Percentiles rank a stretch among this genome's conserved stretches.
Conservation (phyloP, 2,797 vertebrate species). For the Channa striata region DNA sequence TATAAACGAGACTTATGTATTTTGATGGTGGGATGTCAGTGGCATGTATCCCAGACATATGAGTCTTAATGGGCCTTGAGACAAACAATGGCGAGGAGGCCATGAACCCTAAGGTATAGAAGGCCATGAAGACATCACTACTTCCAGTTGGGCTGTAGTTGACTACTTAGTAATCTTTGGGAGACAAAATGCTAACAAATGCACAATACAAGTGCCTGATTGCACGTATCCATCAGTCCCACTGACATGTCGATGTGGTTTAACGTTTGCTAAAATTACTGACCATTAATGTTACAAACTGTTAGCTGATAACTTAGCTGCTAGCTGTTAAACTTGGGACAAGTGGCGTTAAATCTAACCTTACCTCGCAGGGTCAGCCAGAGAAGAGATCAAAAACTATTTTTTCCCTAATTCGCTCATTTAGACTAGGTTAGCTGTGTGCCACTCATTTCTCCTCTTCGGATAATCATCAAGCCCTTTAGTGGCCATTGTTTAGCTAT, state of each 20-base stretch:
- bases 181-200: background rate
- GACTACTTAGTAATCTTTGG: background rate
- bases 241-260: background rate
- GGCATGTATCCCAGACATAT: slow-evolving; percentile 8
- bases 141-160: slow-evolving; percentile 32
- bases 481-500: slow-evolving; percentile 68
- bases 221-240: accelerated
- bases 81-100: slow-evolving; percentile 81
- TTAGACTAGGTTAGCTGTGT: accelerated
- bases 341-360: slow-evolving; percentile 51
- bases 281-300: slow-evolving; percentile 3
- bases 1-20: background rate
- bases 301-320: slow-evolving; percentile 35
- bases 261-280: background rate
- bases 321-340: slow-evolving; percentile 47
- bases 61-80: slow-evolving; percentile 49
- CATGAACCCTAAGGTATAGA: slow-evolving; percentile 69
- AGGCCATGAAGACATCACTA: slow-evolving; percentile 70
- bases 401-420: accelerated
- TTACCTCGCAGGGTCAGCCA: slow-evolving; percentile 39
- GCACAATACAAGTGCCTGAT: background rate
- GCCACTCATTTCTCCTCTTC: background rate
- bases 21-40: background rate
- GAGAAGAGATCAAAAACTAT: background rate
- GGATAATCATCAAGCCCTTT: slow-evolving; percentile 31